Conservation (phyloP, 2,888 invertebrate genomes). For the Drosophila testacea region DNA sequence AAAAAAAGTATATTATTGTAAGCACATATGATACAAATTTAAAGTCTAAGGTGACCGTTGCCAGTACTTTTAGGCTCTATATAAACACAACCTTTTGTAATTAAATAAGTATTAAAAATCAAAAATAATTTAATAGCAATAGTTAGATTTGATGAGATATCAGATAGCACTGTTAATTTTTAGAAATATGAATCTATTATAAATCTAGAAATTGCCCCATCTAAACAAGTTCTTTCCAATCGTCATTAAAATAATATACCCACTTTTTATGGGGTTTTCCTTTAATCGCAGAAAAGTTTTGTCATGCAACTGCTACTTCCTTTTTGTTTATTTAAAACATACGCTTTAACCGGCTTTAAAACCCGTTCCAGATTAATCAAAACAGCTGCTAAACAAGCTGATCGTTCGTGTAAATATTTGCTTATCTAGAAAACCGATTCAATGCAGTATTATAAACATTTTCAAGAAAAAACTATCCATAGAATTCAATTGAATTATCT, state of each 20-base stretch:
- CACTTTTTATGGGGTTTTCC: neutral
- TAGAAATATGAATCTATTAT: too few species aligned
- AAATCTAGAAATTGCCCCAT: neutral
- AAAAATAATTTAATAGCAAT: too few species aligned
- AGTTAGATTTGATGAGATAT: too few species aligned
- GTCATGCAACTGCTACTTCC: conserved; percentile 12
- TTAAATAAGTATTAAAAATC: too few species aligned
- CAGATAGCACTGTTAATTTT: too few species aligned
- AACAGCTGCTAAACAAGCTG: conserved; percentile 25
- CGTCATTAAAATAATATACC: neutral
- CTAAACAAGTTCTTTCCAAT: neutral
- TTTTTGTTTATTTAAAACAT: conserved; percentile 11
- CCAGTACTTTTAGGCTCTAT: too few species aligned
- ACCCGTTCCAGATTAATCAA: conserved; percentile 24
- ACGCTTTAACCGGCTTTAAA: conserved; percentile 19
- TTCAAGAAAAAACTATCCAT: neutral
- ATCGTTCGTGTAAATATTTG: conserved; percentile 2
- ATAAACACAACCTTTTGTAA: too few species aligned
- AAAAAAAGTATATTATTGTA: neutral
- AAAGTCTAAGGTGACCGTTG: too few species aligned
- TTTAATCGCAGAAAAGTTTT: conserved; percentile 2
- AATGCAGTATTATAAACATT: conserved; percentile 8
- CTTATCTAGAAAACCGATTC: conserved; percentile 6
- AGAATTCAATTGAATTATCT: conserved; percentile 15
- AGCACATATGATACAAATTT: neutral